Conservation (phyloP, 92 coral and sea anemone species). For the Blastomussa wellsi region DNA sequence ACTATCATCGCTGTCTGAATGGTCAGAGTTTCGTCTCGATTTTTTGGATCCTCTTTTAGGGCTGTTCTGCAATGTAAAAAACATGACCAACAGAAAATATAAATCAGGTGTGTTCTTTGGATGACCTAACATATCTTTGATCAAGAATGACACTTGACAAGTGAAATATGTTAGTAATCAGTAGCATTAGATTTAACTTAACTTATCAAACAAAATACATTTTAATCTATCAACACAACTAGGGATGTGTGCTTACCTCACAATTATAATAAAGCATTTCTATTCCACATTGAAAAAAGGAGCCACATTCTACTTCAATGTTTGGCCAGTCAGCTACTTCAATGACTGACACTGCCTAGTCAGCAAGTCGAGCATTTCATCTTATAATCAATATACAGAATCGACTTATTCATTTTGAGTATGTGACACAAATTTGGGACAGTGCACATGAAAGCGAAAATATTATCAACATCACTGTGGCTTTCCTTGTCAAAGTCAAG, state of each 20-base stretch:
- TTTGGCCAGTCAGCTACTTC: background rate
- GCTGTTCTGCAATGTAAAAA: constrained; percentile 22
- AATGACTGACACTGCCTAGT: background rate
- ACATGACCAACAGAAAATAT: background rate
- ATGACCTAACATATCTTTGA: background rate
- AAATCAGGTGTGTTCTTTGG: background rate
- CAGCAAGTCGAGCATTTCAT: background rate
- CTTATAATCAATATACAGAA: constrained; percentile 3
- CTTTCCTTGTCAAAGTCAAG: too few relatives aligned
- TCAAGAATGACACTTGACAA: background rate
- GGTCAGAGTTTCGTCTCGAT: constrained; percentile 9
- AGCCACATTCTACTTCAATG: constrained; percentile 22
- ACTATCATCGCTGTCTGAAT: constrained; percentile 31
- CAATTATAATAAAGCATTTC: background rate
- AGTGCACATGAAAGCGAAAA: too few relatives aligned
- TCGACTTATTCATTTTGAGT: too few relatives aligned
- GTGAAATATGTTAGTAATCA: background rate
- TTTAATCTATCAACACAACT: background rate
- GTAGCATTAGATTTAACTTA: background rate
- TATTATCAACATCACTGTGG: too few relatives aligned
- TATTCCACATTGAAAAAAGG: constrained; percentile 4
- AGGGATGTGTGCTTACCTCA: constrained; percentile 33
- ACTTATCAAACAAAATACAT: too few relatives aligned
- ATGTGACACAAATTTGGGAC: too few relatives aligned
- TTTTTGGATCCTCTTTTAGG: constrained; percentile 23